phyloP scores from a whole-genome alignment of 2,797 vertebrate species.

The Manis crassicaudata region DNA sequence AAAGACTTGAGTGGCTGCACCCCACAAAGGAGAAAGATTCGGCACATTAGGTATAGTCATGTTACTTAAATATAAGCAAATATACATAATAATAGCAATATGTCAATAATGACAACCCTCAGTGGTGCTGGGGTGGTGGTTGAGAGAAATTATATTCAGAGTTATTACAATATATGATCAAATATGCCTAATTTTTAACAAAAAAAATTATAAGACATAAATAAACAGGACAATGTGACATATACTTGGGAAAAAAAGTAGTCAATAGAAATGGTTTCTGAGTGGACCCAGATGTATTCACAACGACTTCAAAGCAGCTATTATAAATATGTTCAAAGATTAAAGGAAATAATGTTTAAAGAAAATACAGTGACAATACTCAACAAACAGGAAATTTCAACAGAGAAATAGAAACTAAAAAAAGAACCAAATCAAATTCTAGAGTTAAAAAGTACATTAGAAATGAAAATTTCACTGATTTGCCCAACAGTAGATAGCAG shows the following conservation, averaged over 20 bases:
- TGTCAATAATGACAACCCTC: slow-evolving; percentile 6
- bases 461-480: not conserved
- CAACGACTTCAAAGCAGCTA: not conserved
- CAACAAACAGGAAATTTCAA: not conserved
- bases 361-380: not conserved
- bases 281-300: not conserved
- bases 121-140: not conserved
- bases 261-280: slow-evolving; percentile 1
- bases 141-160: not conserved
- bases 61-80: slow-evolving; percentile 48
- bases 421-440: slow-evolving; percentile 13
- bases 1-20: not conserved
- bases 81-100: not conserved
- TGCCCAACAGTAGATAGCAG: not conserved
- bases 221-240: slow-evolving; percentile 8
- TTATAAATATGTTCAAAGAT: slow-evolving; percentile 5
- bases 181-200: slow-evolving; percentile 38
- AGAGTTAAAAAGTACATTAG: slow-evolving; percentile 23
- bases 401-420: not conserved
- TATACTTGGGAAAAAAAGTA: not conserved
- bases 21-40: not conserved
- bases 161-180: not conserved
- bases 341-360: not conserved
- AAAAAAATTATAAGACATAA: not conserved
- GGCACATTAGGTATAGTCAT: not conserved